These are phyloP conservation scores for Cynopterus brachyotis DNA, from an alignment of 2,113 vertebrate genomes.

Conservation along the genomic window DNA sequence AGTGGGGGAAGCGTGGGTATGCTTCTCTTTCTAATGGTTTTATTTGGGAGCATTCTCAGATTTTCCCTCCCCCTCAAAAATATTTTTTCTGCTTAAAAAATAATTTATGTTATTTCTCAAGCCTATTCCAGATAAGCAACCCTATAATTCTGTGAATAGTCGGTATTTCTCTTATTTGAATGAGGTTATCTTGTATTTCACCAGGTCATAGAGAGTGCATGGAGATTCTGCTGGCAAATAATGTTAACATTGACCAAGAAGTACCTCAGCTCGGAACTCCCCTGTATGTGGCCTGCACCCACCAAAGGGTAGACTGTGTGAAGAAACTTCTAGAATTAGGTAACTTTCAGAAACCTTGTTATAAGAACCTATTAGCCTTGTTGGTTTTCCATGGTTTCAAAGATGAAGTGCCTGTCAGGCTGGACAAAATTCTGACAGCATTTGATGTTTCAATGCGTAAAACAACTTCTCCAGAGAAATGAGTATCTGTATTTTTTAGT, in stretches of 20 bases:
- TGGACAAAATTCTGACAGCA: background rate
- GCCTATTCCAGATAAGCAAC: background rate
- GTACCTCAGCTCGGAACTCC: conserved; percentile 86
- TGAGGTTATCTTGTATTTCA: background rate
- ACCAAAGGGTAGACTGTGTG: conserved; percentile 87
- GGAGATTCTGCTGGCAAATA: conserved; percentile 90
- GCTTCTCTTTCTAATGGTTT: background rate
- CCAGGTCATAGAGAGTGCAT: conserved; percentile 93
- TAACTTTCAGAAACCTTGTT: conserved; percentile 72
- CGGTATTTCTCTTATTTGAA: background rate
- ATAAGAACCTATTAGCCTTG: background rate
- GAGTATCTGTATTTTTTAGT: background rate
- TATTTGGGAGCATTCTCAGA: background rate
- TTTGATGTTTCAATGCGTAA: background rate
- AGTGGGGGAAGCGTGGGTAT: background rate
- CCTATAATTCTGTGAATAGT: conserved; percentile 7
- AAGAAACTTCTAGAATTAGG: conserved; percentile 90
- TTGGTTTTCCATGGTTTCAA: conserved; percentile 14
- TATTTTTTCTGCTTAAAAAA: background rate
- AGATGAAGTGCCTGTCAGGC: conserved; percentile 4
- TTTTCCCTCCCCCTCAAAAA: background rate
- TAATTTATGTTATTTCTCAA: conserved; percentile 17
- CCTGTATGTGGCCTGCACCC: conserved; percentile 89
- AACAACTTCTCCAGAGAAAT: background rate
- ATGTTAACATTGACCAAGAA: conserved; percentile 89